phyloP scores from a whole-genome alignment of 2,797 vertebrate genomes.

The Psittacula echo region DNA sequence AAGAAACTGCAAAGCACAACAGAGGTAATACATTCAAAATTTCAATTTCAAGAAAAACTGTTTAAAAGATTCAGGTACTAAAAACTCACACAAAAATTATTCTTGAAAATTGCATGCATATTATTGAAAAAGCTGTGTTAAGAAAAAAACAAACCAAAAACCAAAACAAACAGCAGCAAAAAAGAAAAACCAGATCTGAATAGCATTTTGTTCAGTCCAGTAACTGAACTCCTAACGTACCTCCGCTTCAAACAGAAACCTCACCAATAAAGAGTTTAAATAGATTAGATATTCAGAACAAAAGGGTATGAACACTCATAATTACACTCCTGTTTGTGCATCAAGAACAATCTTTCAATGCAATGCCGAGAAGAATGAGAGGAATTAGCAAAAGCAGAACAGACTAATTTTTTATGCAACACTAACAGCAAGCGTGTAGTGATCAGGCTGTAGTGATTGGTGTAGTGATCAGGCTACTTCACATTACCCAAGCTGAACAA shows the following conservation, averaged over 20 bases:
- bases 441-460: neutral
- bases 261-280: neutral
- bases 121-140: neutral
- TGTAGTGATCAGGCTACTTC: neutral
- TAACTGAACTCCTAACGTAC: neutral
- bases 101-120: neutral
- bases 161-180: neutral
- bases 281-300: neutral
- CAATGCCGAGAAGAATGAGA: neutral
- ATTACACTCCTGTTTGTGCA: neutral
- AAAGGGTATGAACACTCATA: neutral
- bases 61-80: neutral
- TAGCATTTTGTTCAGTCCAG: neutral
- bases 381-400: neutral
- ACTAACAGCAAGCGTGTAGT: neutral
- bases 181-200: neutral
- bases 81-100: neutral
- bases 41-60: neutral
- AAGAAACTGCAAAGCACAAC: neutral
- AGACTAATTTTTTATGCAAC: neutral
- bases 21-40: neutral
- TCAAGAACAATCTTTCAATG: neutral
- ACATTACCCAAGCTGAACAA: neutral
- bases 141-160: neutral
- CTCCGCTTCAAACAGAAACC: neutral